These are phyloP conservation scores for Trichogramma dendrolimi DNA, from an alignment of 2,888 invertebrate genomes.

Conservation along the genomic window DNA sequence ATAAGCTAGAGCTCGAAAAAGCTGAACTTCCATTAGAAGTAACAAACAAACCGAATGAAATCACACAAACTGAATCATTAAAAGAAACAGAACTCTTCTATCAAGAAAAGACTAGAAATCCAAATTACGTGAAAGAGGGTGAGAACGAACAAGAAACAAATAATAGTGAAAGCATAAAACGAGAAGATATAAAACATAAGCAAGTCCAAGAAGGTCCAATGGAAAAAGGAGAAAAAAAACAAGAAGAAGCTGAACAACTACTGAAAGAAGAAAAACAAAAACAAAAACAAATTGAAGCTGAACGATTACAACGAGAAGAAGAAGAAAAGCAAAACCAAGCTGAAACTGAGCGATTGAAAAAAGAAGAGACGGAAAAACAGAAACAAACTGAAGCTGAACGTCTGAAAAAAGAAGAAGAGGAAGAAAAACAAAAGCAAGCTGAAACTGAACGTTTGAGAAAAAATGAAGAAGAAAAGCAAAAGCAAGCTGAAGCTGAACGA, in stretches of 20 bases:
- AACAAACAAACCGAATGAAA: no score
- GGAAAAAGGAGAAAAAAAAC: conserved; percentile 21
- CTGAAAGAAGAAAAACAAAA: neutral
- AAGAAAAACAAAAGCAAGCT: conserved; percentile 29
- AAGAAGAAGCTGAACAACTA: conserved; percentile 29
- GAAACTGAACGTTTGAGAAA: conserved; percentile 28
- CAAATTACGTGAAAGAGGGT: conserved; percentile 19
- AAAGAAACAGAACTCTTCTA: no score
- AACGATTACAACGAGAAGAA: conserved; percentile 30
- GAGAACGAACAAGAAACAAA: conserved; percentile 27
- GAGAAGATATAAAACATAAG: conserved; percentile 21
- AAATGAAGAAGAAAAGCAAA: conserved; percentile 23
- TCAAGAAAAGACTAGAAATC: conserved; percentile 23
- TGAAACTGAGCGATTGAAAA: conserved; percentile 22
- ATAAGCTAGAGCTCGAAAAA: no score
- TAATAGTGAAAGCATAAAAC: conserved; percentile 42
- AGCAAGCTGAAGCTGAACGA: conserved; percentile 20
- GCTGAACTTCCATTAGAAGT: no score
- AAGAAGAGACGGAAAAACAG: conserved; percentile 26
- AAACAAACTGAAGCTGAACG: conserved; percentile 17
- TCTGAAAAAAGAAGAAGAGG: conserved; percentile 16
- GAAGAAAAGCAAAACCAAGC: conserved; percentile 18
- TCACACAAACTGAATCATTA: no score
- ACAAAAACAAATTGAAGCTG: neutral
- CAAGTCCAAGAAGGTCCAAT: conserved; percentile 27